Evolutionary conservation across 2,888 invertebrate species (phyloP).

Genomic region (Aleiodes leptofemur): DNA sequence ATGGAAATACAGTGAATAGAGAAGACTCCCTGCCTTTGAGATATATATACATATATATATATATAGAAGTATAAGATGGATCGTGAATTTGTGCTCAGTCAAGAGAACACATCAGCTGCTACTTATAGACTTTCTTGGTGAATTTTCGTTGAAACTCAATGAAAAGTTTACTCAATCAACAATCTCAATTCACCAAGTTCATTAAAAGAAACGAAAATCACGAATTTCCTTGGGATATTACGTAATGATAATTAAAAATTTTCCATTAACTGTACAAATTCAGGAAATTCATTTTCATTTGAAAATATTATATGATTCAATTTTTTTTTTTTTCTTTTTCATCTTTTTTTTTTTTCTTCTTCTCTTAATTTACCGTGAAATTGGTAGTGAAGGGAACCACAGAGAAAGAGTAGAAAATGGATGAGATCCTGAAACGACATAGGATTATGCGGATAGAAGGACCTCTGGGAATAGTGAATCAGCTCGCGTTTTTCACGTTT

Average conservation of each 20-base stretch:
- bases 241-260: too few species aligned
- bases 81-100: not conserved
- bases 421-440: not conserved
- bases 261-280: too few species aligned
- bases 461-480: not conserved
- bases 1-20: not conserved
- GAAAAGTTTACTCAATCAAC: too few species aligned
- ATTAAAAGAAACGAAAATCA: too few species aligned
- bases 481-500: constrained; percentile 9
- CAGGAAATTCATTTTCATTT: too few species aligned
- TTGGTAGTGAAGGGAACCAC: constrained; percentile 1
- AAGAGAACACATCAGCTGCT: constrained; percentile 10
- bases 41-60: not conserved
- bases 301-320: not conserved
- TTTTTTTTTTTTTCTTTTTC: not conserved
- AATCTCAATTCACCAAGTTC: too few species aligned
- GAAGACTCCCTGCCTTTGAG: not conserved
- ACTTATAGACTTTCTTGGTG: not conserved
- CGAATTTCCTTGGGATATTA: too few species aligned
- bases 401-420: not conserved
- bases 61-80: not conserved
- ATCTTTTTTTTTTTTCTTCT: not conserved
- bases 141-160: too few species aligned
- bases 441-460: constrained; percentile 6
- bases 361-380: not conserved